Evolutionary conservation across 2,797 vertebrate species (phyloP).

Genomic region (Sparidentex hasta): DNA sequence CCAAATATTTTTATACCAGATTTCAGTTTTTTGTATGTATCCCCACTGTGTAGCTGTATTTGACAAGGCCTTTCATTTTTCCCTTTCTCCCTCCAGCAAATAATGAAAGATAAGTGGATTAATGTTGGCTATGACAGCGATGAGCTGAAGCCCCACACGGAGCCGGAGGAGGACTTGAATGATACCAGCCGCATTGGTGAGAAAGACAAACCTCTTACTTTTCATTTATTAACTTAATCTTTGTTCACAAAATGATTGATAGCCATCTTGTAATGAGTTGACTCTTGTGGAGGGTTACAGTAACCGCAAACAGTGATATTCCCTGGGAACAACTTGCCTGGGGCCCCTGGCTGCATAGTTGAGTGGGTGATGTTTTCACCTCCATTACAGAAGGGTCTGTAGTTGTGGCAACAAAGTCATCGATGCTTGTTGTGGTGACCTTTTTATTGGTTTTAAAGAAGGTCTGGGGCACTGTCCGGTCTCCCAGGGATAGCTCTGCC

Average conservation of each 20-base stretch:
- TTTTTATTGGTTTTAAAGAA: not conserved
- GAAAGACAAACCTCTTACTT: not conserved
- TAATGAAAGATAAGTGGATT: slow-evolving; percentile 98
- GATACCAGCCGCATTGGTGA: slow-evolving; percentile 88
- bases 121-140: slow-evolving; percentile 91
- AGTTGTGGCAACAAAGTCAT: too few species aligned
- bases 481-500: not conserved
- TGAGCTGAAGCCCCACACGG: slow-evolving; percentile 91
- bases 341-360: too few species aligned
- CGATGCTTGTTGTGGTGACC: not conserved
- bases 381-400: not conserved
- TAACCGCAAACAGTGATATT: not conserved
- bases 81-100: slow-evolving; percentile 86
- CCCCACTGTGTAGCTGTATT: not conserved
- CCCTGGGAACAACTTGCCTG: not conserved
- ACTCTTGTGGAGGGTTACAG: not conserved
- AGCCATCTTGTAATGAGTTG: not conserved
- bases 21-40: not conserved
- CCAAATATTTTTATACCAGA: not conserved
- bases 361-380: not conserved
- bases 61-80: not conserved
- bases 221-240: not conserved
- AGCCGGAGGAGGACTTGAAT: slow-evolving; percentile 90
- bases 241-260: not conserved
- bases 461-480: not conserved